Conservation (phyloP, 2,113 vertebrate species). For the Tympanuchus pallidicinctus region DNA sequence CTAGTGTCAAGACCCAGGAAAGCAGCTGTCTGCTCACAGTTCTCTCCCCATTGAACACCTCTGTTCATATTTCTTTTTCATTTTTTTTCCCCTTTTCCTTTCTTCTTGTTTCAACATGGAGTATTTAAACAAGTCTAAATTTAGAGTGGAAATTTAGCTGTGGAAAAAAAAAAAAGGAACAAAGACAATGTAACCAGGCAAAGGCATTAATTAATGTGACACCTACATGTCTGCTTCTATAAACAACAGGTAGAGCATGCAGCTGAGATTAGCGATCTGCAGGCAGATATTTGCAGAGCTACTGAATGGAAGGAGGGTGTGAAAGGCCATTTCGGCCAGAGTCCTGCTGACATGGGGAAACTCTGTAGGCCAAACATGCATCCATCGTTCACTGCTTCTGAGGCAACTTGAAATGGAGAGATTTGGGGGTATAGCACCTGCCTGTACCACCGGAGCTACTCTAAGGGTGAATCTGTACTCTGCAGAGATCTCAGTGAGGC, state of each 20-base stretch:
- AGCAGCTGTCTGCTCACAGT: neutral
- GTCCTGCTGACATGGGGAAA: neutral
- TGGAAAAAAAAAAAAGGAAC: neutral
- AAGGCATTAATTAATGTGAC: constrained; percentile 41
- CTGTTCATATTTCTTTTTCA: neutral
- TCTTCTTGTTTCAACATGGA: neutral
- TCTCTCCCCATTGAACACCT: neutral
- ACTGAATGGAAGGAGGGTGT: accelerated
- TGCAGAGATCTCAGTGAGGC: neutral
- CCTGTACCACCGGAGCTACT: neutral
- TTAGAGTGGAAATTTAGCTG: neutral
- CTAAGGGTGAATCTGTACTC: neutral
- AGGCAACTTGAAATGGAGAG: neutral
- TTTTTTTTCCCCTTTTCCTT: neutral
- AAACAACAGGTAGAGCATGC: neutral
- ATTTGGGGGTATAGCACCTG: neutral
- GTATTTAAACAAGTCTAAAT: constrained; percentile 61
- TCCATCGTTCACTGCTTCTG: neutral
- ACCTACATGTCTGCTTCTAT: neutral
- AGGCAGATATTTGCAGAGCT: neutral
- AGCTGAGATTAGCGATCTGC: neutral
- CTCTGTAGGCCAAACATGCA: neutral
- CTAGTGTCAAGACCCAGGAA: neutral
- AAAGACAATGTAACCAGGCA: neutral
- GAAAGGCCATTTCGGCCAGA: accelerated